Base-by-base conservation (phyloP, 2,113 vertebrate genomes). In the Tor tambroides region DNA sequence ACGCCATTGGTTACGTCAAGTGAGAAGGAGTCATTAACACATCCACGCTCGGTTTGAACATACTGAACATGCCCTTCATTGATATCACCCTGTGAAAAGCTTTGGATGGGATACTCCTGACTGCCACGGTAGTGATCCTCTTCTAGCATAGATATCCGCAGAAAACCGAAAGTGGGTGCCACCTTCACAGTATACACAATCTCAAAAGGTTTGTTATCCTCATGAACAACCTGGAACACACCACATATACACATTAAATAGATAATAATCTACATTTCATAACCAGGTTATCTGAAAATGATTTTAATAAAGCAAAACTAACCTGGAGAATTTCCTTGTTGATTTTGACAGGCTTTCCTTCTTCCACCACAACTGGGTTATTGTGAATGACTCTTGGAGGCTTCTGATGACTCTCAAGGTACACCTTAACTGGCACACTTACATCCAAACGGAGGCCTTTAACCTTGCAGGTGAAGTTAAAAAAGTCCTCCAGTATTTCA, bases 61-160 rank as follows among this genome's bases (percentile, higher is more conserved):
- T 98, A 98, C 71, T 95, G 88, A 82, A 97, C 83, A 61, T 89
- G 83, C 9, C 95, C 96, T 75, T 94, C 92, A 2, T 96, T 92
- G 35, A 97, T 23, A 88, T 97, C 96, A 72, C 95, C 91, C 75
- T 97, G 96, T 1, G 94, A 96, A 91, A 98, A 98, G 19, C 84
- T 94, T 80, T 90, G 88, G 85, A 93, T 71, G 1, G 91, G 90
- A 28, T 90, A 91, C 51, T 87, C 87, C 14, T 92, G 65, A 63
- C 86, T 81, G 49, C 75, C n/a, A 0, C 91, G n/a, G 3, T 91
- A 87, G 43, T 41, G 67, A 10, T 92, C 91, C 72, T 92, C 91
- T 0, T 85, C 86, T 10, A 90, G 71, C 14, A 78, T 38, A 89
- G 92, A 91, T 65, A 83, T 95, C 59, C 85, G 83, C 88, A 98